Evolutionary conservation across 2,888 invertebrate species (phyloP), one percentile per base, ranked within the genome.

Genomic region (Ypsolopha sequella): DNA sequence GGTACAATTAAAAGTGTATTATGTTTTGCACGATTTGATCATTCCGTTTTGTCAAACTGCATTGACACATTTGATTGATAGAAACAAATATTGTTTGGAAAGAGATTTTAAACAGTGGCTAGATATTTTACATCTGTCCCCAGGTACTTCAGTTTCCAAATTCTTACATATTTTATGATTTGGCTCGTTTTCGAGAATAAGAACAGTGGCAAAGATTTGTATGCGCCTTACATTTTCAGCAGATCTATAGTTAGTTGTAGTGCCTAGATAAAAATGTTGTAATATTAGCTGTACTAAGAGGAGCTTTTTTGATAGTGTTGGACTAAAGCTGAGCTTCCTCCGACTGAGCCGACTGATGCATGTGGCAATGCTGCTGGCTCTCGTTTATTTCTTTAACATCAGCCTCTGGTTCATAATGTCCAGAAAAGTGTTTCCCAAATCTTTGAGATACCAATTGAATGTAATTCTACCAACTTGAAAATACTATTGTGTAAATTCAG

Each of bases 351-450:
- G 75, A 48, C 58, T 84, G 57, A 75, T 76, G 70, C 82, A 84
- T 62, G 66, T 82, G n/a, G 74, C 75, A n/a, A 84, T 85, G 76
- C 66, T 85, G 52, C 64, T 85, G 50, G 69, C 74, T 6, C 66
- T 84, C 49, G 70, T 81, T 41, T 84, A 81, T 64, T 84, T 82
- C 68, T 82, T 79, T 67, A 84, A 85, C 56, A 65, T 81, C 39
- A 76, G 77, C 58, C 63, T 84, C 51, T 85, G 84, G 84, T 85
- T 78, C 60, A 62, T 82, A 60, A 80, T 80, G 73, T 70, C 68
- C 51, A 82, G 74, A 62, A 82, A 71, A 64, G 58, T 65, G 13
- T 68, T 70, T 63, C 71, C 79, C 64, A 76, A 66, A 60, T 64
- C 64, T 41, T 53, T 73, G n/a, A 65, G 70, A 59, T 82, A 80